Conservation (phyloP, 2,888 invertebrate genomes). For the Norana najaformis region DNA sequence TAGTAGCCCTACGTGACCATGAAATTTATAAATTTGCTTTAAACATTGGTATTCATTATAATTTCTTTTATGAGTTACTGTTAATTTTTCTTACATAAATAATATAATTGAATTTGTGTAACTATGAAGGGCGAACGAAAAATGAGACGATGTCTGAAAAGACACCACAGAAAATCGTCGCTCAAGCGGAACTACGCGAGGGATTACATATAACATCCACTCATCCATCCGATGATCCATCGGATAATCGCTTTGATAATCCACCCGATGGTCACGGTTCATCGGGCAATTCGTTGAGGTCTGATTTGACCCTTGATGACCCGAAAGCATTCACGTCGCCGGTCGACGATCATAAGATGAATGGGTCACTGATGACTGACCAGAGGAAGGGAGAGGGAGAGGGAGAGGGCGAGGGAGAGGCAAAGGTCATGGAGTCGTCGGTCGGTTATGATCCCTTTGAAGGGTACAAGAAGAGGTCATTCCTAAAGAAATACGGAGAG, state of each 20-base stretch:
- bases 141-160: neutral
- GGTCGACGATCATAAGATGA: conserved; percentile 17
- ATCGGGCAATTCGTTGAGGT: no score
- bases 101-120: neutral
- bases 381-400: conserved; percentile 41
- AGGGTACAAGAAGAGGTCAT: neutral
- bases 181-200: neutral
- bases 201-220: conserved; percentile 1
- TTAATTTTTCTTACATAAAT: neutral
- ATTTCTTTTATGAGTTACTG: neutral
- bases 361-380: neutral
- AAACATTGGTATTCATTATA: neutral
- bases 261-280: no score
- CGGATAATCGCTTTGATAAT: no score
- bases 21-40: neutral
- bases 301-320: neutral
- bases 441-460: neutral
- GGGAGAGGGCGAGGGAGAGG: neutral
- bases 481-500: neutral
- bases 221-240: neutral
- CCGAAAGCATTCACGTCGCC: neutral
- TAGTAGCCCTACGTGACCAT: no score
- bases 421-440: neutral
- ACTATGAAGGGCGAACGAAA: neutral
- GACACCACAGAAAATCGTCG: neutral